Evolutionary conservation across 2,113 vertebrate genomes (phyloP).

Genomic region (Arizona elegans): DNA sequence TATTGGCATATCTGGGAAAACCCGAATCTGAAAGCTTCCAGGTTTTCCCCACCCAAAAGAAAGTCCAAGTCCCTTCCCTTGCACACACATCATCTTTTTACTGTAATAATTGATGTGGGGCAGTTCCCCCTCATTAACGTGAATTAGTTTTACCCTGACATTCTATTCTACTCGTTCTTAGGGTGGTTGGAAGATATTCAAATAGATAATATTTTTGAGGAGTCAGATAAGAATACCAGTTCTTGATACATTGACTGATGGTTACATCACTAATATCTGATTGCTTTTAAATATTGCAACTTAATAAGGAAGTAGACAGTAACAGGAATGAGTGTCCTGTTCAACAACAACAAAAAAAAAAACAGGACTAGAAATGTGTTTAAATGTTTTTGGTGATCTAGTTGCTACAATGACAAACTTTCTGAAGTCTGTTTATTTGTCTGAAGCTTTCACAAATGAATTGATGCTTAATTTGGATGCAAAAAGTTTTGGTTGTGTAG

Average conservation of each 20-base stretch:
- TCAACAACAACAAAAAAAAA: background rate
- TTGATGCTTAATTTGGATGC: slow-evolving; percentile 67
- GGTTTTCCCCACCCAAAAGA: too few species aligned
- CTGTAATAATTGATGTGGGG: background rate
- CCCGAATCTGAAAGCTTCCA: too few species aligned
- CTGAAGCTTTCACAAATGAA: slow-evolving; percentile 65
- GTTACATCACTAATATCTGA: background rate
- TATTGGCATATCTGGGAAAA: too few species aligned
- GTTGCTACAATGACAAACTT: slow-evolving; percentile 65
- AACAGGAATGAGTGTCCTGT: background rate
- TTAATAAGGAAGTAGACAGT: background rate
- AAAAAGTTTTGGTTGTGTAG: slow-evolving; percentile 56
- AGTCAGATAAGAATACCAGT: background rate
- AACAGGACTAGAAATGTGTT: slow-evolving; percentile 27
- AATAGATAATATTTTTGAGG: background rate
- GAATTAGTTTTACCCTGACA: background rate
- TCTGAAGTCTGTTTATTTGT: slow-evolving; percentile 65
- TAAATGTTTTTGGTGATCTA: slow-evolving; percentile 57
- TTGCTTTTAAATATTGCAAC: background rate
- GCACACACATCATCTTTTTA: background rate
- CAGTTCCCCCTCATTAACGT: background rate
- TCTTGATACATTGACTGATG: background rate
- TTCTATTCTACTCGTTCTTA: background rate
- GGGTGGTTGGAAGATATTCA: background rate
- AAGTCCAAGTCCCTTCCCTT: too few species aligned